These are phyloP conservation scores for Podarcis muralis DNA, from an alignment of 2,113 vertebrate genomes.

Conservation along the genomic window DNA sequence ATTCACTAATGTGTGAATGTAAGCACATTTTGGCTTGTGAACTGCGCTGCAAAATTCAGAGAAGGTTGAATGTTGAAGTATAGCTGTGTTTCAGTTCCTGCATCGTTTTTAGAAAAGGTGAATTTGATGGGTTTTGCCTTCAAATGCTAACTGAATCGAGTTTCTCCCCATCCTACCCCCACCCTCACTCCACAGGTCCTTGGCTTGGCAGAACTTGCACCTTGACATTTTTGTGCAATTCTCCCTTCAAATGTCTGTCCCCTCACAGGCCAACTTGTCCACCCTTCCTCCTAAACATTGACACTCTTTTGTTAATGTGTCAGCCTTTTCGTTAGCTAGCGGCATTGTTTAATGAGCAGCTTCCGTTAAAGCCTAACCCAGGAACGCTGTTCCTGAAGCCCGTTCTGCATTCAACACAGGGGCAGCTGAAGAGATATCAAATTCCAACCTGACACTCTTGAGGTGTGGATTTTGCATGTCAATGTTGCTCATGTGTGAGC, in stretches of 20 bases:
- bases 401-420: fast-evolving
- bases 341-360: not conserved
- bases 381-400: not conserved
- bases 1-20: too few species aligned
- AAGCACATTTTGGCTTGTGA: too few species aligned
- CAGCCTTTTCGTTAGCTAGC: constrained; percentile 10
- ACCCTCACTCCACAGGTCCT: not conserved
- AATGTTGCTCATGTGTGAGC: not conserved
- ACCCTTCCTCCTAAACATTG: constrained; percentile 48
- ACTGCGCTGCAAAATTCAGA: too few species aligned
- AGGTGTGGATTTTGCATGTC: not conserved
- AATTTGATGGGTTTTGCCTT: too few species aligned
- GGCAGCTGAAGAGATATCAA: not conserved
- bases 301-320: constrained; percentile 47
- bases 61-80: not conserved
- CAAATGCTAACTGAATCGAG: too few species aligned
- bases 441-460: too few species aligned
- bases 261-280: not conserved
- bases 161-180: too few species aligned
- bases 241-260: not conserved
- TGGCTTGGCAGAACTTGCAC: not conserved
- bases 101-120: too few species aligned
- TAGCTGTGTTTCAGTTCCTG: too few species aligned
- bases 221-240: not conserved
- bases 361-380: constrained; percentile 18